Base-by-base conservation (phyloP, 1,140 invertebrate genomes). In the Myzus persicae region DNA sequence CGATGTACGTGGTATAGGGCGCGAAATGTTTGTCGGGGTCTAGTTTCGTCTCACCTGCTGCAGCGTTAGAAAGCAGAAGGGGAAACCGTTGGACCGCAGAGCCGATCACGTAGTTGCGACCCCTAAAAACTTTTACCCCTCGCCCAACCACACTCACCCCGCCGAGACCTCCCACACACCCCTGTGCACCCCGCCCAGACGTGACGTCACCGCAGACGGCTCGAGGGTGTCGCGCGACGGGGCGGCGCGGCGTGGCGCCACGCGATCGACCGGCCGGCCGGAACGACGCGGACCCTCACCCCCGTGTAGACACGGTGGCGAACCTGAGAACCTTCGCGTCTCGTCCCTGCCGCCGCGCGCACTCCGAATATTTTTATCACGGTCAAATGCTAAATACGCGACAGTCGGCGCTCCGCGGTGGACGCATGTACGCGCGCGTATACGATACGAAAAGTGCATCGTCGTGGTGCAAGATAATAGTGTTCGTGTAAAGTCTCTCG, bases 221-320 rank as follows among this genome's bases (percentile, higher is more conserved):
- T 6, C 5, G 9, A 76, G 59, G 59, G 59, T 76, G 38, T 26
- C 8, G 76, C 26, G 31, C 42, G 91, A 11, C 38, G 46, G 46
- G 46, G 36, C 24, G 31, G 22, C 59, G 91, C 44, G 40, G 40
- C 36, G 46, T 51, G 91, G 91, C 91, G 91, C 91, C 91, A 93
- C 48, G 38, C 91, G 91, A 93, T 93, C 91, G 91, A 93, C 91
- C 91, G 91, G 48, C 31, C n/a, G 48, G 40, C 24, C 59, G 42
- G 59, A 76, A 46, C 59, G 67, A 26, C 26, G 38, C 59, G 36
- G 6, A 82, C 91, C 91, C 91, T 93, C 91, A 67, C 89, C 89
- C 89, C 51, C 24, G 51, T 31, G 54, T 20, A 88, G 46, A 88
- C 87, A 40, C 38, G 51, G 87, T 1, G 48, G 84, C 85, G 44